Evolutionary conservation across 2,113 vertebrate genomes (phyloP).

Genomic region (Trachemys scripta): DNA sequence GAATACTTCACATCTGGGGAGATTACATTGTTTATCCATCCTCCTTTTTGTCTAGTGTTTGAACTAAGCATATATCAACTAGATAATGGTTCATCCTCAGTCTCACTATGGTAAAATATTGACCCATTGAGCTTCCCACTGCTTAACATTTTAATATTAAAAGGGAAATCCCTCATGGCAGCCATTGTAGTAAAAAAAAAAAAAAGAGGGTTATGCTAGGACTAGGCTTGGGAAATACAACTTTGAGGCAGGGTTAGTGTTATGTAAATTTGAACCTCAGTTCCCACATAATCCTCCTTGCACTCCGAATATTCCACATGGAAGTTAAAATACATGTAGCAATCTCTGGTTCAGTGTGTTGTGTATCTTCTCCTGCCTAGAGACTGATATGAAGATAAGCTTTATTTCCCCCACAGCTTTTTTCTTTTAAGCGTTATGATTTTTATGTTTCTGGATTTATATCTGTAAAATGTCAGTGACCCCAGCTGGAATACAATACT

Average conservation of each 20-base stretch:
- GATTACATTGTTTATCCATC: background rate
- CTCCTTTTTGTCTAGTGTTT: slow-evolving; percentile 26
- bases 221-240: background rate
- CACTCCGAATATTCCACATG: slow-evolving; percentile 20
- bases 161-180: background rate
- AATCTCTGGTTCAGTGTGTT: slow-evolving; percentile 6
- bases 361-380: slow-evolving; percentile 13
- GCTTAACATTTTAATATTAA: slow-evolving; percentile 26
- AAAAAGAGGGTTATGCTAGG: background rate
- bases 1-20: background rate
- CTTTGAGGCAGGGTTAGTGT: too few relatives aligned
- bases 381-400: slow-evolving; percentile 31
- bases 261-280: slow-evolving; percentile 3
- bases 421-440: background rate
- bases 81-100: background rate
- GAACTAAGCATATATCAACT: background rate
- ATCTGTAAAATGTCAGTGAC: slow-evolving; percentile 37
- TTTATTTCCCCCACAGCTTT: background rate
- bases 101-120: slow-evolving; percentile 27
- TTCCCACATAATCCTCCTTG: slow-evolving; percentile 3
- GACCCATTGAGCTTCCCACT: slow-evolving; percentile 6
- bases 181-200: background rate
- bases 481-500: background rate
- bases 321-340: slow-evolving; percentile 48
- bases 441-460: slow-evolving; percentile 31